Evolutionary conservation across 2,888 invertebrate species (phyloP).

Genomic region (Tetranychus piercei): DNA sequence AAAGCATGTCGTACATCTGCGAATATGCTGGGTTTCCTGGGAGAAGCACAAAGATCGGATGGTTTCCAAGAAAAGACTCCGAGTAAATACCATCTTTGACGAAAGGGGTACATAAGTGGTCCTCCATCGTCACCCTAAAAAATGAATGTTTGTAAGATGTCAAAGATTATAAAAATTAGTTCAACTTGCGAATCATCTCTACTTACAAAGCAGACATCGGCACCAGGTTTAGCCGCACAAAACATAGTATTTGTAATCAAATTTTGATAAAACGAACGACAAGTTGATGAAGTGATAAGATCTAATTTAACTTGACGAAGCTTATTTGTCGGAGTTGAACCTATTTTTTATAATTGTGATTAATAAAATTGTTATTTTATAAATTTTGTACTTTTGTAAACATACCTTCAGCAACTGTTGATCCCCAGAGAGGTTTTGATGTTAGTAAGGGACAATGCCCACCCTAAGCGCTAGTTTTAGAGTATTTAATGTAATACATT

Average conservation of each 20-base stretch:
- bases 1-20: slow-evolving; percentile 13
- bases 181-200: neutral
- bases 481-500: no score
- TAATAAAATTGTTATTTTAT: no score
- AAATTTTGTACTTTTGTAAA: neutral
- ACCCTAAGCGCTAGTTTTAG: no score
- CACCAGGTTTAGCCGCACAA: slow-evolving; percentile 10
- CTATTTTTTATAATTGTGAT: neutral
- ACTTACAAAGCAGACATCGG: slow-evolving; percentile 10
- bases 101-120: slow-evolving; percentile 13
- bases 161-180: neutral
- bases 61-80: slow-evolving; percentile 14
- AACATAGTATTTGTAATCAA: slow-evolving; percentile 11
- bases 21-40: slow-evolving; percentile 14
- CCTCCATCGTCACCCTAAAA: slow-evolving; percentile 12
- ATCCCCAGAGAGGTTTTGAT: no score
- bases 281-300: neutral
- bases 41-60: slow-evolving; percentile 11
- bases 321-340: neutral
- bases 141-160: neutral
- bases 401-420: neutral
- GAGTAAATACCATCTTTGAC: slow-evolving; percentile 12
- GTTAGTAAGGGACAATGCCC: no score
- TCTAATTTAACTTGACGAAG: neutral
- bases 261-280: neutral